Percentiles rank a stretch among this genome's conserved stretches.
These are phyloP conservation scores for Eilema griseolum DNA, from an alignment of 2,888 invertebrate species.

Conservation along the genomic window DNA sequence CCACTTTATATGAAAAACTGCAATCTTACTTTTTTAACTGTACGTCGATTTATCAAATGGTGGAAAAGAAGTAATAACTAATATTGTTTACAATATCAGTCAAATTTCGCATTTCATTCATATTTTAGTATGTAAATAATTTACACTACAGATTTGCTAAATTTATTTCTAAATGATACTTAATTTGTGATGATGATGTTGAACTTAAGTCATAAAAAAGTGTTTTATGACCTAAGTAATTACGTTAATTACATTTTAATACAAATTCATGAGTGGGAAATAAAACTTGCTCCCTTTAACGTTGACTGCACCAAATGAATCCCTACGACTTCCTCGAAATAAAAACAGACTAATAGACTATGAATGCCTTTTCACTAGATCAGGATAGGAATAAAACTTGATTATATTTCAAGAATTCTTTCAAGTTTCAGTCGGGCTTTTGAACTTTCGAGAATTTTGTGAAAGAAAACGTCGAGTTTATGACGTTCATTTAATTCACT, in stretches of 20 bases:
- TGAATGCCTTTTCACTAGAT: conserved; percentile 22
- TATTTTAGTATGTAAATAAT: too few relatives aligned
- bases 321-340: conserved; percentile 10
- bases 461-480: conserved; percentile 52
- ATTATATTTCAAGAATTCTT: conserved; percentile 47
- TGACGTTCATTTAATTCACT: conserved; percentile 54
- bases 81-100: neutral
- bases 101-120: too few relatives aligned
- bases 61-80: too few relatives aligned
- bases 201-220: neutral
- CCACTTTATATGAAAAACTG: too few relatives aligned
- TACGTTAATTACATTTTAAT: neutral
- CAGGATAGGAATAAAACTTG: conserved; percentile 39
- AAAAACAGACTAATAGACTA: conserved; percentile 30
- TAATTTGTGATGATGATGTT: neutral
- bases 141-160: neutral
- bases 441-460: conserved; percentile 48
- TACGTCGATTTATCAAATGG: too few relatives aligned
- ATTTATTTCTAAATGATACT: neutral
- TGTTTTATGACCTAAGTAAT: too few relatives aligned
- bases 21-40: too few relatives aligned
- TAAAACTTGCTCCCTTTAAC: conserved; percentile 12
- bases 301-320: conserved; percentile 12
- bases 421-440: conserved; percentile 30
- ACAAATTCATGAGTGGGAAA: conserved; percentile 1